These are phyloP conservation scores for Ispidina picta DNA, from an alignment of 2,797 vertebrate species.

Conservation along the genomic window DNA sequence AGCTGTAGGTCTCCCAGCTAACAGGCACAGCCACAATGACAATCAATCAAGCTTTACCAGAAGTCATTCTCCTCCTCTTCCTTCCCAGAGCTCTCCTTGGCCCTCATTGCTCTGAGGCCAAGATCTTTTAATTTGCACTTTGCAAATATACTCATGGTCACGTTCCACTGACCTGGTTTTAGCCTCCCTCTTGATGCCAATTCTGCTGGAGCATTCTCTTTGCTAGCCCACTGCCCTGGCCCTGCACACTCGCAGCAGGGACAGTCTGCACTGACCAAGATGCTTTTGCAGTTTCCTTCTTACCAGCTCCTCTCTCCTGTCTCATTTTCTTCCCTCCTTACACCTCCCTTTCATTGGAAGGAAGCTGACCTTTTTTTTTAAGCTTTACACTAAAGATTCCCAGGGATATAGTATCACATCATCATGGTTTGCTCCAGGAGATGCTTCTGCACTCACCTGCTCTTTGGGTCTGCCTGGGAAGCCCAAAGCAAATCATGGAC, in stretches of 20 bases:
- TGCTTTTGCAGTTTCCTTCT: neutral
- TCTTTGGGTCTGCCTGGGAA: neutral
- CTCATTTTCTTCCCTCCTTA: neutral
- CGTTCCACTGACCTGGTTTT: fast-evolving
- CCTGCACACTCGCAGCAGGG: neutral
- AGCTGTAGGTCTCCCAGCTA: neutral
- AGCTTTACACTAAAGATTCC: neutral
- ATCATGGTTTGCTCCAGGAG: fast-evolving
- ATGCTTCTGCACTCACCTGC: no score
- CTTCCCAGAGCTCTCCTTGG: neutral
- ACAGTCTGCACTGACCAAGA: neutral
- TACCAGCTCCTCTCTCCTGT: neutral
- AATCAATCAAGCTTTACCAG: neutral
- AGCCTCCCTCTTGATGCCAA: neutral
- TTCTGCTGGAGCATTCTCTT: no score
- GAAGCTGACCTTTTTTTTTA: no score
- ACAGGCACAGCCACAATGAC: neutral
- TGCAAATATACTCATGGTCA: neutral
- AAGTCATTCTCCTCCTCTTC: neutral
- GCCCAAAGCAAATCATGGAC: neutral
- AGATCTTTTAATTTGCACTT: neutral
- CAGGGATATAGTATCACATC: neutral
- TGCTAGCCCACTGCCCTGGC: no score
- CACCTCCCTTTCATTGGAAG: neutral
- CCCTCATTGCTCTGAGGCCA: neutral